Evolutionary conservation across 2,113 vertebrate genomes (phyloP), one percentile per base, ranked within the genome.

Genomic region (Ophiodon elongatus): DNA sequence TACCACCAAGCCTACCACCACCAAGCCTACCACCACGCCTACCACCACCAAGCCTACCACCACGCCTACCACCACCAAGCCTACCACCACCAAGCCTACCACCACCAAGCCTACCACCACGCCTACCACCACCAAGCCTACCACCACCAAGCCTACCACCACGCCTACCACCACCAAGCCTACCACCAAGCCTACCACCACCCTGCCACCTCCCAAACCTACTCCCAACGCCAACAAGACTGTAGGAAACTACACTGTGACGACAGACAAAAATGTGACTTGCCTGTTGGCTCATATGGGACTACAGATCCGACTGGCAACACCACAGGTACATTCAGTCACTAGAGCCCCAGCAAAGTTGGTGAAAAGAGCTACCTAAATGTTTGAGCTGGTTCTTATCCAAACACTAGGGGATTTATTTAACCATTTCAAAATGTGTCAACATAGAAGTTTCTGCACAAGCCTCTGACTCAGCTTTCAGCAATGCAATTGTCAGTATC

Each of bases 251-350:
- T 96, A 95, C 83, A 91, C 0, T 8, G 0, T 94, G 35, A 72
- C 0, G 14, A 74, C 4, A 0, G 21, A 1, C 0, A 29, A 25
- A 1, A n/a, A 31, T 0, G 50, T 10, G 4, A 1, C 56, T 0
- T 96, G 94, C 45, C 29, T 94, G 74, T 80, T 59, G 88, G 89
- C 89, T 59, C 23, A 75, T 0, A 84, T 93, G 82, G 89, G 39
- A 0, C 47, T 96, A 21, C 57, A 85, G 91, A 89, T 96, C 80
- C 78, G 73, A n/a, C 85, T 95, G 43, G 69, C 2, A 23, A 50
- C 35, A 60, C 4, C 17, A 54, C n/a, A 87, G 90, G 94, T 93
- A 92, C 4, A 2, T 72, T 66, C 2, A 25, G 19, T 37, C 19
- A 68, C 11, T 39, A 41, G 7, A 39, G 19, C 2, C n/a, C 9